These are phyloP conservation scores for Otolemur garnettii DNA, from an alignment of 2,113 vertebrate species.

Conservation along the genomic window DNA sequence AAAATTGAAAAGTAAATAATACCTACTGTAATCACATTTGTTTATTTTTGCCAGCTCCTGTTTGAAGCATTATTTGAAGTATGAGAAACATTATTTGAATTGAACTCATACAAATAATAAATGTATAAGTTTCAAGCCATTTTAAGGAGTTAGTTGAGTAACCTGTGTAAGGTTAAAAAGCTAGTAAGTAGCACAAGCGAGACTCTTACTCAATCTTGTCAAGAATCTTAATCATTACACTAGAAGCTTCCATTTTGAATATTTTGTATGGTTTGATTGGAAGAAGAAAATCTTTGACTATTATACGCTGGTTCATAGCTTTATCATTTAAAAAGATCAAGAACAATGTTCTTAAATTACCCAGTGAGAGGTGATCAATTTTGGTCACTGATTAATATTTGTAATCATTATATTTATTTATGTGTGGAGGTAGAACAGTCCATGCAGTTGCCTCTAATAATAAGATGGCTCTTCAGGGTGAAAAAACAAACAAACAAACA, in stretches of 20 bases:
- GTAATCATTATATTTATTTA: background rate
- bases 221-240: background rate
- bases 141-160: background rate
- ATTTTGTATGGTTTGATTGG: background rate
- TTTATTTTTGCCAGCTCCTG: background rate
- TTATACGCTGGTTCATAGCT: background rate
- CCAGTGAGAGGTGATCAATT: background rate
- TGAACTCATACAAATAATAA: background rate
- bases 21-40: background rate
- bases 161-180: background rate
- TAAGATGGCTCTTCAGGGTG: background rate
- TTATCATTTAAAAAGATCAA: background rate
- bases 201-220: background rate
- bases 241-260: background rate
- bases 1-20: background rate
- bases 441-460: background rate
- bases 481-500: background rate
- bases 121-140: background rate
- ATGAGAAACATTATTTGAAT: background rate
- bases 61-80: background rate
- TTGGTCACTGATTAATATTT: background rate
- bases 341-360: background rate
- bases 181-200: background rate
- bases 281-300: background rate
- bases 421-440: background rate